These are phyloP conservation scores for Thunnus albacares DNA, from an alignment of 2,797 vertebrate species.

Conservation along the genomic window DNA sequence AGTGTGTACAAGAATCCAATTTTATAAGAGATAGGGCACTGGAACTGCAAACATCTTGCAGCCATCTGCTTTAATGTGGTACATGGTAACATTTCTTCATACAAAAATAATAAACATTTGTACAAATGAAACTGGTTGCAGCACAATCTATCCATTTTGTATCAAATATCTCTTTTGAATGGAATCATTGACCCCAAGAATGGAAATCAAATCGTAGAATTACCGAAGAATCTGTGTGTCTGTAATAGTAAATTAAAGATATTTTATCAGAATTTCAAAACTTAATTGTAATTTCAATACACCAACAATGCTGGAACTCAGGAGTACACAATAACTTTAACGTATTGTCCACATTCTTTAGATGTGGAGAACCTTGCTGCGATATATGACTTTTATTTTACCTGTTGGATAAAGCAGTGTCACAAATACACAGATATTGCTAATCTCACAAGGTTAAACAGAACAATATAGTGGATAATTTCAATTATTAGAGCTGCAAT, in stretches of 20 bases:
- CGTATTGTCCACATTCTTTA: no score
- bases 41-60: background rate
- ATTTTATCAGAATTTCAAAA: background rate
- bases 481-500: background rate
- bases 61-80: background rate
- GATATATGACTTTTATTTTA: constrained; percentile 7
- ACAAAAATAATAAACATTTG: no score
- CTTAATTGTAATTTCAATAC: background rate
- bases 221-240: no score
- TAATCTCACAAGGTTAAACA: background rate
- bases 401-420: background rate
- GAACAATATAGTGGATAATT: constrained; percentile 6
- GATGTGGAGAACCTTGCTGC: background rate
- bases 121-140: no score
- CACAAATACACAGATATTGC: background rate
- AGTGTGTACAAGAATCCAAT: no score
- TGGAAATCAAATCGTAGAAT: no score
- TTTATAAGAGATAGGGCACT: no score
- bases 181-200: no score
- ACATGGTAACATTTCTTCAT: no score
- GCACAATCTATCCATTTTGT: no score
- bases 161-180: no score
- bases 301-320: background rate
- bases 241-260: background rate
- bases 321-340: background rate